Conservation (phyloP, 2,797 vertebrate genomes). For the Sebastes dallii region DNA sequence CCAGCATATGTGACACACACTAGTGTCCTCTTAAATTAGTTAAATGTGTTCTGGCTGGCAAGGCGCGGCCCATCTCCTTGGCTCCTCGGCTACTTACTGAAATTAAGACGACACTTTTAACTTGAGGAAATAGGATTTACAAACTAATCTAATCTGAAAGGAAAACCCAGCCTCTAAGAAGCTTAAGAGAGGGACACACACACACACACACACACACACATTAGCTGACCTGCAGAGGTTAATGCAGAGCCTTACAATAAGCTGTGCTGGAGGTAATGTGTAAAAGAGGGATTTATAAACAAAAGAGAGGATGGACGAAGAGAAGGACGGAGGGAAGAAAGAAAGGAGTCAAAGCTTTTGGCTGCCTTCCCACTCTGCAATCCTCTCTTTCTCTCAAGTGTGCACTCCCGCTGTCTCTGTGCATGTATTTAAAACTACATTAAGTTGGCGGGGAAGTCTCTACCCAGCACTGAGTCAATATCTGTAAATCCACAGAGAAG, state of each 20-base stretch:
- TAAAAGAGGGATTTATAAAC: background rate
- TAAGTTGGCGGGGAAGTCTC: slow-evolving; percentile 16
- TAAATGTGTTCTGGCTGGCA: slow-evolving; percentile 32
- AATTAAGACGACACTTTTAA: slow-evolving; percentile 61
- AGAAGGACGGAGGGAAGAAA: background rate
- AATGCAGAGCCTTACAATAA: slow-evolving; percentile 29
- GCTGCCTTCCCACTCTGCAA: slow-evolving; percentile 8
- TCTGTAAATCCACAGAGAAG: slow-evolving; percentile 47
- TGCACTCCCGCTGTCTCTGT: slow-evolving; percentile 10
- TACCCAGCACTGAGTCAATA: slow-evolving; percentile 31
- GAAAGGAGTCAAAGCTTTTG: slow-evolving; percentile 18
- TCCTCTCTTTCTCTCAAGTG: slow-evolving; percentile 11
- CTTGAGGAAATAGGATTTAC: slow-evolving; percentile 58
- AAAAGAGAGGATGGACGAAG: background rate
- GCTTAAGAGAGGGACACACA: slow-evolving; percentile 37
- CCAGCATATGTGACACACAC: slow-evolving; percentile 35
- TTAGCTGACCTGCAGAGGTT: slow-evolving; percentile 43
- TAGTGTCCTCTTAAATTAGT: slow-evolving; percentile 37
- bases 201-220: background rate
- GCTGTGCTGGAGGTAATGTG: background rate
- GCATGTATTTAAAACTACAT: slow-evolving; percentile 49
- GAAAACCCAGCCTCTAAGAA: slow-evolving; percentile 53
- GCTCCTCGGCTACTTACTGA: slow-evolving; percentile 48
- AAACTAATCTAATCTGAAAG: slow-evolving; percentile 64
- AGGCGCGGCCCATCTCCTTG: slow-evolving; percentile 9